Base-by-base conservation (phyloP, 2,113 vertebrate species). In the Mus musculus region DNA sequence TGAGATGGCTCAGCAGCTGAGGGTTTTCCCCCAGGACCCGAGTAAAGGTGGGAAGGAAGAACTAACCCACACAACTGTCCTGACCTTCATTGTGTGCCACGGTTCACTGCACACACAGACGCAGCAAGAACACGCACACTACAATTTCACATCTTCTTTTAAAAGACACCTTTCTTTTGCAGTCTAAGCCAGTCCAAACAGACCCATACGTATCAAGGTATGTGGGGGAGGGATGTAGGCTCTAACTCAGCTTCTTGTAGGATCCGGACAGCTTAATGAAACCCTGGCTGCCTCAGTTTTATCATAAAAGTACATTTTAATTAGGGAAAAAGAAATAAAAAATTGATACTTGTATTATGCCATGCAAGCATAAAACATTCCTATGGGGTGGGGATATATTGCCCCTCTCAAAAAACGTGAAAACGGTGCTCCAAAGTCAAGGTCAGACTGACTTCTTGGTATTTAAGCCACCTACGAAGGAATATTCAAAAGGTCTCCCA, bases 331-430 rank as follows among this genome's bases (percentile, higher is more conserved):
- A 89, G 88, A 93, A 95, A 88, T 22, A 59, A 67, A 46, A 36
- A 46, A 69, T 17, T 73, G 75, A 39, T 42, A 63, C 36, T 3
- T 5, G 5, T 1, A 67, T 42, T 20, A 20, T 39, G 67, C 36
- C 69, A 1, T 12, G 84, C 3, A 63, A 65, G 49, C 88, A 65
- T 77, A 77, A 93, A 92, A 89, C 89, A 96, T 82, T 24, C 49
- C 85, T 56, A 72, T 59, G 61, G 76, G 67, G 49, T 28, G 28
- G 80, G 78, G 49, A 28, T 17, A 94, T 8, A 12, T n/a, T n/a
- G 39, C 8, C 49, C 14, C 65, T 5, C 9, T 92, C 46, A 69
- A 65, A 59, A 59, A 87, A 42, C 5, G 10, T 42, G 14, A 28
- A 86, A 90, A 84, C 13, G 26, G 82, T 59, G 19, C 69, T 82